Evolutionary conservation across 2,113 vertebrate genomes (phyloP).

Genomic region (Oenanthe oenanthe): DNA sequence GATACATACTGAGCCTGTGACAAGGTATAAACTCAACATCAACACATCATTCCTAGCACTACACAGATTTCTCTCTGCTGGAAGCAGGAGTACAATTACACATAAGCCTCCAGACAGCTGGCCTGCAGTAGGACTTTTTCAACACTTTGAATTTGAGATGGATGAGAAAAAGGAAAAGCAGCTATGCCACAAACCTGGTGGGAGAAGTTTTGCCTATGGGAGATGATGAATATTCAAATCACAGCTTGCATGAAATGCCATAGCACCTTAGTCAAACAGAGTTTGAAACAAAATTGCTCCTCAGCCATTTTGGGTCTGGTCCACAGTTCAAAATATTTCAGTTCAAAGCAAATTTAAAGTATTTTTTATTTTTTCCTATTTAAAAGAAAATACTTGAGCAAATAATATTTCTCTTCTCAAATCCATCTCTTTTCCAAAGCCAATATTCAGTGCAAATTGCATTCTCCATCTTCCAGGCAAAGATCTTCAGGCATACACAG

Average conservation of each 20-base stretch:
- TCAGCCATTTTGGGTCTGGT: not conserved
- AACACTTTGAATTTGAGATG: slow-evolving; percentile 59
- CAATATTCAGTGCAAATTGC: not conserved
- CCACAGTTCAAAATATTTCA: not conserved
- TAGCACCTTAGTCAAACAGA: slow-evolving; percentile 28
- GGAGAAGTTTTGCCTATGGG: slow-evolving; percentile 51
- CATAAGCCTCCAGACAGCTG: slow-evolving; percentile 64
- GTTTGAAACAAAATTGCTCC: not conserved
- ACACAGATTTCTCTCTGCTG: slow-evolving; percentile 65
- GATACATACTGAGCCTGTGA: slow-evolving; percentile 54
- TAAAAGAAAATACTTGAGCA: not conserved
- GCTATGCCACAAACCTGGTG: slow-evolving; percentile 44
- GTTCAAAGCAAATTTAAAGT: not conserved
- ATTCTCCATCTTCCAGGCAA: not conserved
- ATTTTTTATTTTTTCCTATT: not conserved
- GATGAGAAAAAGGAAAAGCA: slow-evolving; percentile 48
- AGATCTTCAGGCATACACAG: not conserved
- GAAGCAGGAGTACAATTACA: slow-evolving; percentile 67
- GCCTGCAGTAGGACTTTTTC: slow-evolving; percentile 64
- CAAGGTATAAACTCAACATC: slow-evolving; percentile 63
- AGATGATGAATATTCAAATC: slow-evolving; percentile 61
- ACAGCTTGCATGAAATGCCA: slow-evolving; percentile 36
- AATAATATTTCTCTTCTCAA: not conserved
- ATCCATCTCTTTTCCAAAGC: not conserved
- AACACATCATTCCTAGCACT: slow-evolving; percentile 54